Base-by-base conservation (phyloP, 2,797 vertebrate species). In the Botia almorhae region DNA sequence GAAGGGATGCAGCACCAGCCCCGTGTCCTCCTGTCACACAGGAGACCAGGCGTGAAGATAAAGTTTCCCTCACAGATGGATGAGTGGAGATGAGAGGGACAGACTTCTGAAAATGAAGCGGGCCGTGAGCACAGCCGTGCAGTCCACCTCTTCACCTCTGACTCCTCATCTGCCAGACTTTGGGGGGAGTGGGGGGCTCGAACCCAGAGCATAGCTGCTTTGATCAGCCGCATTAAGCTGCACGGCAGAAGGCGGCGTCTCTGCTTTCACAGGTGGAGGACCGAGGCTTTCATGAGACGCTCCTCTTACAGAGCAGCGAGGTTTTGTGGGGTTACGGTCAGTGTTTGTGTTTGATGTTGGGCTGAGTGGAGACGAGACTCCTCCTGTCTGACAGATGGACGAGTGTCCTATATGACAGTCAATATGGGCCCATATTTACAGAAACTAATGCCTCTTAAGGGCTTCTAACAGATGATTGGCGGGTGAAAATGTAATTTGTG, bases 221-320 rank as follows among this genome's bases (percentile, higher is more conserved):
- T 89, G 84, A 89, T 88, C 81, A 85, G 69, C 50, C 43, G 69
- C 76, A 75, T 84, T 86, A 87, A 88, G 87, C 87, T 80, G 80
- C 81, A 72, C 67, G 61, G 82, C 87, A 88, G 84, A 88, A 84
- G 85, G 87, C 46, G 76, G 71, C 26, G 36, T 76, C 81, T 87
- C 83, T 87, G 84, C 86, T 86, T 86, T 88, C 87, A 85, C 87
- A 85, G 87, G 87, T 88, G 85, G 86, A 88, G 46, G 82, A 84
- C 80, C 48, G 29, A 39, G 80, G 73, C 76, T 85, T 87, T 85
- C 83, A 86, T 80, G 83, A 81, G 78, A 79, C 72, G 68, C 84
- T 89, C 86, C 74, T 69, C 77, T 89, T 87, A 82, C 85, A 84
- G 81, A 69, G 76, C 43, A 61, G 75, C 36, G 71, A 79, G 78